phyloP scores from a whole-genome alignment of 2,797 vertebrate genomes.

The Rhabdomys pumilio region DNA sequence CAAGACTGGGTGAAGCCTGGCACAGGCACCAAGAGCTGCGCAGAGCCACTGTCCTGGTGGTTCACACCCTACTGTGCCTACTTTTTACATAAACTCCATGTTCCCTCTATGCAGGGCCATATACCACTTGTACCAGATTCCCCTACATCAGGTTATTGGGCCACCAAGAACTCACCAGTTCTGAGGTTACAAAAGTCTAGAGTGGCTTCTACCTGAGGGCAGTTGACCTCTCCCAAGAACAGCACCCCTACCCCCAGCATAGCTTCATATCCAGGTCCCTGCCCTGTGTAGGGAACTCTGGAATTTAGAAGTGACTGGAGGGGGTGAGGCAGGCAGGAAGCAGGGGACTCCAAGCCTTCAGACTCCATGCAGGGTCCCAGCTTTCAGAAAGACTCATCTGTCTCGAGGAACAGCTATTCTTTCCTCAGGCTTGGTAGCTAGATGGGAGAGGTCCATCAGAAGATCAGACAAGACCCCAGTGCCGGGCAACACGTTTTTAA shows the following conservation, averaged over 20 bases:
- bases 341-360: not conserved
- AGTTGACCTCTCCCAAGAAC: not conserved
- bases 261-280: not conserved
- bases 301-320: not conserved
- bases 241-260: no score
- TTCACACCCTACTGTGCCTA: not conserved
- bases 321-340: not conserved
- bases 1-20: not conserved
- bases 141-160: not conserved
- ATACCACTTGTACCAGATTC: not conserved
- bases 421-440: not conserved
- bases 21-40: not conserved
- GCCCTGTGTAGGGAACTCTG: not conserved
- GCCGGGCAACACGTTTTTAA: slow-evolving; percentile 92
- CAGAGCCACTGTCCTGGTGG: not conserved
- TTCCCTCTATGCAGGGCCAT: not conserved
- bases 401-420: not conserved
- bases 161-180: not conserved
- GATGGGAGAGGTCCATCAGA: not conserved
- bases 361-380: not conserved
- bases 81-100: not conserved
- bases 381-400: not conserved
- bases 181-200: not conserved
- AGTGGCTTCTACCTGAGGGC: not conserved
- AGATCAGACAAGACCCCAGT: slow-evolving; percentile 43